Evolutionary conservation across 1,140 invertebrate species (phyloP).

Genomic region (Harpegnathos saltator): DNA sequence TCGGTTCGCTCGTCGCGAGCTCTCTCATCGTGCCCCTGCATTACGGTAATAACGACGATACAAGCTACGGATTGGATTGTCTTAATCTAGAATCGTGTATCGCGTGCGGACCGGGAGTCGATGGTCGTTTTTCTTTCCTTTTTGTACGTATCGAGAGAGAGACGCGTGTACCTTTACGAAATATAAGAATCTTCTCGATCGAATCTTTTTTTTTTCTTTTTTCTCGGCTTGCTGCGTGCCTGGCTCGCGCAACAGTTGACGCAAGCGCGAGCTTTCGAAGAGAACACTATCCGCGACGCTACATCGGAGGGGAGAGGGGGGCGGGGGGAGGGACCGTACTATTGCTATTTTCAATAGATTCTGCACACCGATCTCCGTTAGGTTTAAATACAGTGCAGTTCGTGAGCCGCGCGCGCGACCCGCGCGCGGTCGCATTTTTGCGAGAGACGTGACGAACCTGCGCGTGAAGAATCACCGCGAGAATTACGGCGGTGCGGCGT

Average conservation of each 20-base stretch:
- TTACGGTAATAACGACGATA: conserved; percentile 56
- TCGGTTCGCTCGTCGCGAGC: conserved; percentile 31
- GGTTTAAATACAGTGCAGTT: conserved; percentile 38
- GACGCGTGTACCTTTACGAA: conserved; percentile 4
- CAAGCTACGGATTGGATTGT: conserved; percentile 69
- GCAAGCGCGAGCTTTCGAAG: conserved; percentile 30
- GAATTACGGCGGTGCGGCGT: not conserved
- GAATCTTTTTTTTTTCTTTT: conserved; percentile 31
- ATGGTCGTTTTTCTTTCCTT: conserved; percentile 21
- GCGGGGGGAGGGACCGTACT: conserved; percentile 37
- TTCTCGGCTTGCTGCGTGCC: not conserved
- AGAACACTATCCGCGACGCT: conserved; percentile 33
- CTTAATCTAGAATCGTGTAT: conserved; percentile 70
- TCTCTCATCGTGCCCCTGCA: conserved; percentile 34
- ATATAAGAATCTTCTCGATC: conserved; percentile 32
- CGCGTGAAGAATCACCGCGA: conserved; percentile 36
- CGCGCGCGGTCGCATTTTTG: conserved; percentile 25
- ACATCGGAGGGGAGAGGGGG: not conserved
- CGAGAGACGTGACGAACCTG: conserved; percentile 14
- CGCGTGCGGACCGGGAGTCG: conserved; percentile 57
- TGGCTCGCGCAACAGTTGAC: conserved; percentile 6
- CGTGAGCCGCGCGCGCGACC: conserved; percentile 5
- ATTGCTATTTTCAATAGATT: conserved; percentile 42
- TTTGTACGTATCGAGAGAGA: conserved; percentile 32
- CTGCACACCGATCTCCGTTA: conserved; percentile 42